Conservation (phyloP, 2,113 vertebrate genomes). For the Alligator mississippiensis region DNA sequence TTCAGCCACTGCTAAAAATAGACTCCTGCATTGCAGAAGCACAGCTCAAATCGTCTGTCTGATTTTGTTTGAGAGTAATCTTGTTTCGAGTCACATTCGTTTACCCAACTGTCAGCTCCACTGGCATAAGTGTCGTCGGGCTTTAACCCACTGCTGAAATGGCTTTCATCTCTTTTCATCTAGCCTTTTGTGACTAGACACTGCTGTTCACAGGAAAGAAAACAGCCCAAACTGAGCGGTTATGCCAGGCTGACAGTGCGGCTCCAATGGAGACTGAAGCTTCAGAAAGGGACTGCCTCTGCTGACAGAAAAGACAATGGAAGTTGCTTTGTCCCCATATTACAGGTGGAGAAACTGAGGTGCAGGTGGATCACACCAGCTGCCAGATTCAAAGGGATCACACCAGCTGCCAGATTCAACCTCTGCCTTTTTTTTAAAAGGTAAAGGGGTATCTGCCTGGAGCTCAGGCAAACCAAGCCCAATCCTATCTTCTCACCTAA, state of each 20-base stretch:
- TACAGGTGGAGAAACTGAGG: background rate
- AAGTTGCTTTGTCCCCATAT: no score
- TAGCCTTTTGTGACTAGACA: background rate
- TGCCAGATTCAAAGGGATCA: background rate
- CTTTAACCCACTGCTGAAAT: background rate
- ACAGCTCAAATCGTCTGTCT: background rate
- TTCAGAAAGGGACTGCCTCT: no score
- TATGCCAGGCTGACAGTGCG: background rate
- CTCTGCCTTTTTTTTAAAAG: background rate
- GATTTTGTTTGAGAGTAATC: background rate
- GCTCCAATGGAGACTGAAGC: no score
- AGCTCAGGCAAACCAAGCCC: background rate
- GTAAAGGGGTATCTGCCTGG: background rate
- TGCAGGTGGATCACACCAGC: background rate
- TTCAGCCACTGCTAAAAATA: background rate
- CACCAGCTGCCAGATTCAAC: background rate
- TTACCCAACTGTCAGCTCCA: background rate
- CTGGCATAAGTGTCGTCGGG: background rate
- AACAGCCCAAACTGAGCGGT: background rate
- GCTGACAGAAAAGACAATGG: no score
- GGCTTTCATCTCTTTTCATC: background rate
- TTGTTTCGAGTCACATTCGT: background rate
- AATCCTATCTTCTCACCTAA: background rate
- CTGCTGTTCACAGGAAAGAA: background rate
- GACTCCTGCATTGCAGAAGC: background rate